Percentiles rank a stretch among this genome's conserved stretches.
Evolutionary conservation across 1,140 invertebrate genomes (phyloP).

Genomic region (Trichonephila clavipes): DNA sequence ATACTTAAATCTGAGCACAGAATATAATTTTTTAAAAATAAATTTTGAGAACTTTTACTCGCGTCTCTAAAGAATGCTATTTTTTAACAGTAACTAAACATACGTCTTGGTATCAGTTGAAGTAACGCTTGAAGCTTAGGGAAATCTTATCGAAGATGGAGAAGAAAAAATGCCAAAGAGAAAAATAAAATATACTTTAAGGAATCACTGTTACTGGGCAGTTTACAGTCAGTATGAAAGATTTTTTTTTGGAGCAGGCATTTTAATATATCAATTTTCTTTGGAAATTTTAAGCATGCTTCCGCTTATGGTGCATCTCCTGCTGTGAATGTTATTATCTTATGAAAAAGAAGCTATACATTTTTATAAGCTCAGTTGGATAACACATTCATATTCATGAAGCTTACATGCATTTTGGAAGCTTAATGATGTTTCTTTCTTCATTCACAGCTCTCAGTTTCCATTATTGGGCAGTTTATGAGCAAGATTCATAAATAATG

Average conservation of each 20-base stretch:
- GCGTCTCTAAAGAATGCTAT: too few species aligned
- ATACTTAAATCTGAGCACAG: too few species aligned
- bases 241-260: background rate
- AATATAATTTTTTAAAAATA: too few species aligned
- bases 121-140: too few species aligned
- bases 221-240: too few species aligned
- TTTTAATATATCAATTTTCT: background rate
- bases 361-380: background rate
- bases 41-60: too few species aligned
- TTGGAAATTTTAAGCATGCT: background rate
- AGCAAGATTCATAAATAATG: background rate
- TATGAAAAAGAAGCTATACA: background rate
- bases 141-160: too few species aligned
- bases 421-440: conserved; percentile 9
- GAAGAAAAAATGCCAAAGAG: too few species aligned
- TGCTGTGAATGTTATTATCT: conserved; percentile 26
- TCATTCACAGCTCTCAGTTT: background rate
- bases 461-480: background rate
- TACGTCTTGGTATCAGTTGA: too few species aligned
- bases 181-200: too few species aligned
- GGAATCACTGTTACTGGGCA: too few species aligned
- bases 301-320: background rate
- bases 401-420: background rate
- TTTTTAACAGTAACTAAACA: too few species aligned
- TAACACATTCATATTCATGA: conserved; percentile 38